Percentiles rank a stretch among this genome's conserved stretches.
These are phyloP conservation scores for Mormyrus iriodes DNA, from an alignment of 2,113 vertebrate genomes.

Conservation along the genomic window DNA sequence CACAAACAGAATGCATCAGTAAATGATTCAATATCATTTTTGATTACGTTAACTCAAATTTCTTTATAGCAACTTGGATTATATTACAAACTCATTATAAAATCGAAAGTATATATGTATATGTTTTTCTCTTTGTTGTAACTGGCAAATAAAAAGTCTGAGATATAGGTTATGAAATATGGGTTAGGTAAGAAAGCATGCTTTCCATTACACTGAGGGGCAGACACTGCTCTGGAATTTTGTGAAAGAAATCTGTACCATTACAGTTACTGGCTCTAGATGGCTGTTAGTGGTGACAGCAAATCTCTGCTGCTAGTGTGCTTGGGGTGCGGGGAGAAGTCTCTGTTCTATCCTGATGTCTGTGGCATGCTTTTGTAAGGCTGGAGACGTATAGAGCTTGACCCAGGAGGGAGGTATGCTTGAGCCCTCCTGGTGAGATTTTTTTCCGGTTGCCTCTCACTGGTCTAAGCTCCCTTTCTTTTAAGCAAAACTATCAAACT, in stretches of 20 bases:
- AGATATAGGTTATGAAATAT: not conserved
- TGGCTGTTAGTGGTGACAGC: not conserved
- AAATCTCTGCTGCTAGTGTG: not conserved
- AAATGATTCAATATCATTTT: not conserved
- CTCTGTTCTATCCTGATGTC: not conserved
- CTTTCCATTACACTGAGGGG: not conserved
- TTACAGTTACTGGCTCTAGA: not conserved
- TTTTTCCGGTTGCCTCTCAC: not conserved
- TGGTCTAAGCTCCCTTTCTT: not conserved
- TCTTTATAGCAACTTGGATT: no score
- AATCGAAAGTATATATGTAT: no score
- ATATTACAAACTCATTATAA: no score
- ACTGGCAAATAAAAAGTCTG: not conserved
- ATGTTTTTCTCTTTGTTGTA: not conserved
- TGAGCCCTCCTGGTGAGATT: not conserved
- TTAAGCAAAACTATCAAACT: not conserved
- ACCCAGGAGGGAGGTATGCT: not conserved
- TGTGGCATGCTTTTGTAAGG: not conserved
- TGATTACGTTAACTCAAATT: not conserved
- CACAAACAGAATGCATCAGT: not conserved
- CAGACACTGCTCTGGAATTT: not conserved
- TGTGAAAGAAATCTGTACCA: not conserved
- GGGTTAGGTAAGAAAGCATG: not conserved
- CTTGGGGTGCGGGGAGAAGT: not conserved
- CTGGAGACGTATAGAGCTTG: not conserved